These are phyloP conservation scores for Nothocercus nigrocapillus DNA, from an alignment of 2,113 vertebrate species.

Conservation along the genomic window DNA sequence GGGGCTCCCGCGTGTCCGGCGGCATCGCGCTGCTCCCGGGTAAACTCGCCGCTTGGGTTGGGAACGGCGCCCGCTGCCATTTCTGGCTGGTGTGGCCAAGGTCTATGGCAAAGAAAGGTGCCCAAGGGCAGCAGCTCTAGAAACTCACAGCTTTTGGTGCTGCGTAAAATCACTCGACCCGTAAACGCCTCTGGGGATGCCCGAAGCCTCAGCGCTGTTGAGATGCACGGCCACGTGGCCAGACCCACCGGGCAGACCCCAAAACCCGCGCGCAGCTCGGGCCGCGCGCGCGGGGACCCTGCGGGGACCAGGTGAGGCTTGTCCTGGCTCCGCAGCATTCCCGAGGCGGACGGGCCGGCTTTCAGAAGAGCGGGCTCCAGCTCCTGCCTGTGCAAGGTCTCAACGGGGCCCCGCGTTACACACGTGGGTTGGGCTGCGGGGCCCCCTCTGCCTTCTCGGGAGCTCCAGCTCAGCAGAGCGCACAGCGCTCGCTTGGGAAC, in stretches of 20 bases:
- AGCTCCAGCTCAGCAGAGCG: not conserved
- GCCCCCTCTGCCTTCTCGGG: not conserved
- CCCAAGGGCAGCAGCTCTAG: not conserved
- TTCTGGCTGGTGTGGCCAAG: not conserved
- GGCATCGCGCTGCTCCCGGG: not conserved
- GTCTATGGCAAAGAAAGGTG: not conserved
- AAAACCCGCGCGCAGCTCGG: not conserved
- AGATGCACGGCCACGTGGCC: not conserved
- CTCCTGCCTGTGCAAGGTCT: not conserved
- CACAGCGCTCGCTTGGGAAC: not conserved
- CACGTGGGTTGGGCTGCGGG: not conserved
- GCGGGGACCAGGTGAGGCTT: not conserved
- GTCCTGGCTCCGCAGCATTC: fast-evolving
- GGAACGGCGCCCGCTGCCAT: not conserved
- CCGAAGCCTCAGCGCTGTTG: not conserved
- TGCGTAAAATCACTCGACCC: not conserved
- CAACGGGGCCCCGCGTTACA: fast-evolving
- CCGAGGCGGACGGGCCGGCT: not conserved
- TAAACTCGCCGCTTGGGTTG: not conserved
- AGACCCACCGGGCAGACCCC: not conserved
- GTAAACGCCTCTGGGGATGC: not conserved
- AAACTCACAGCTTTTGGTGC: fast-evolving
- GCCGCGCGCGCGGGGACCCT: not conserved
- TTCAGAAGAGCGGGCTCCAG: not conserved
- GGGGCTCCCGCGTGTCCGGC: not conserved